Base-by-base conservation (phyloP, 2,888 invertebrate species). In the Junonia oenone region DNA sequence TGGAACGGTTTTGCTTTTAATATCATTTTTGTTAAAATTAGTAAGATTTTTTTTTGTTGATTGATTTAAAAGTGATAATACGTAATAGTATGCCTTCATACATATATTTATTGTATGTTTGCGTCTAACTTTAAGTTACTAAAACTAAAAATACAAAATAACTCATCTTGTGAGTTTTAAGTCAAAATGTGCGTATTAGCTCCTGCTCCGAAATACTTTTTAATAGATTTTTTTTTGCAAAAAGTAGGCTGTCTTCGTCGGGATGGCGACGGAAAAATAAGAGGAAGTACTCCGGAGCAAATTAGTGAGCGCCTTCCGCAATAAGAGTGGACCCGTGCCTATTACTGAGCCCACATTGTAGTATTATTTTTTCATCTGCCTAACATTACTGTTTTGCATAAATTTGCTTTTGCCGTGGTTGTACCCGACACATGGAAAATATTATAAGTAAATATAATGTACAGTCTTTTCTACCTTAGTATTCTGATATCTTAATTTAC, bases 301-400 rank as follows among this genome's bases (percentile, higher is more conserved):
- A 88, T 87, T 86, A 88, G 81, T 85, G 76, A 76, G 72, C 68
- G 68, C 66, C 69, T 73, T 74, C 67, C 72, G 77, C 79, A 80
- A 81, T 83, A 79, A 79, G 81, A 82, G 81, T 81, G 83, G 86
- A 80, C 83, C 78, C 68, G 78, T 68, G 71, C 72, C 76, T 76
- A 80, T 82, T 84, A 84, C 71, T 69, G 68, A 74, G 69, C 75
- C 72, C 76, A 81, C 77, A 83, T 85, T 85, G 83, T 83, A 75
- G 72, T 80, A 81, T 81, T 81, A 83, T 84, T 83, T 83, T 81
- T 79, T 81, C 77, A 83, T 81, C 72, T 80, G 69, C 64, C 69
- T 68, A 69, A 65, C 66, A 63, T 64, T 63, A 58, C 65, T 62
- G 66, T 66, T 65, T 63, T 68, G 68, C 67, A 40, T 40, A 38